phyloP scores from a whole-genome alignment of 2,888 invertebrate species.

The Atethmia centrago region DNA sequence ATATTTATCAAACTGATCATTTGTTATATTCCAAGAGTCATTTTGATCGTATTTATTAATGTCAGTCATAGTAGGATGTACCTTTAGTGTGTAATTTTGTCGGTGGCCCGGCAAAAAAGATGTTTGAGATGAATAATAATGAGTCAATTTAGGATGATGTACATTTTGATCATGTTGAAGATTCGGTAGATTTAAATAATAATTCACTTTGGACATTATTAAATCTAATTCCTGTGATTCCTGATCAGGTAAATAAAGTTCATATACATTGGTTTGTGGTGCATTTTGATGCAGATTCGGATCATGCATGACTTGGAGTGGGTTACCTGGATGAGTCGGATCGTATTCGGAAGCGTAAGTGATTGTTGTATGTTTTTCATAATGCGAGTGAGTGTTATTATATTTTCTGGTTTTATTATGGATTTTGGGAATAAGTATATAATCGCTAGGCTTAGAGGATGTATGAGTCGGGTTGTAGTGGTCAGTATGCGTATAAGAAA shows the following conservation, averaged over 20 bases:
- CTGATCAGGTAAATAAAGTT: constrained; percentile 5
- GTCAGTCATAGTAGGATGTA: neutral
- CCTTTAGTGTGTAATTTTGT: neutral
- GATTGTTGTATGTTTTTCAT: constrained; percentile 13
- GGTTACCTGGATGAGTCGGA: neutral
- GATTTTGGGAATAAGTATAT: neutral
- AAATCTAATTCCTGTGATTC: constrained; percentile 4
- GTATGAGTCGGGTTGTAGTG: neutral
- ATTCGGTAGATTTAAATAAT: constrained; percentile 26
- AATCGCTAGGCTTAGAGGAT: neutral
- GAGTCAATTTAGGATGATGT: neutral
- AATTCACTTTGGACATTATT: constrained; percentile 7
- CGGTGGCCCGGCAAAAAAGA: neutral
- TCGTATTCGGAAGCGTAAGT: constrained; percentile 16
- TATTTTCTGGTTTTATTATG: constrained; percentile 10
- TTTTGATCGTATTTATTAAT: neutral
- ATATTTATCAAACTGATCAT: neutral
- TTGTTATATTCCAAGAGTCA: neutral
- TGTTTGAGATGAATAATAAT: neutral
- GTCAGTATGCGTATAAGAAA: neutral
- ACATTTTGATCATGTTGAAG: neutral
- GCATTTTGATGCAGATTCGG: neutral
- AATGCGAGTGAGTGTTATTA: constrained; percentile 9
- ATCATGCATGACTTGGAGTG: neutral
- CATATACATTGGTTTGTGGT: too few species aligned